Base-by-base conservation (phyloP, 1,140 invertebrate genomes). In the Drosophila nigromelanica region DNA sequence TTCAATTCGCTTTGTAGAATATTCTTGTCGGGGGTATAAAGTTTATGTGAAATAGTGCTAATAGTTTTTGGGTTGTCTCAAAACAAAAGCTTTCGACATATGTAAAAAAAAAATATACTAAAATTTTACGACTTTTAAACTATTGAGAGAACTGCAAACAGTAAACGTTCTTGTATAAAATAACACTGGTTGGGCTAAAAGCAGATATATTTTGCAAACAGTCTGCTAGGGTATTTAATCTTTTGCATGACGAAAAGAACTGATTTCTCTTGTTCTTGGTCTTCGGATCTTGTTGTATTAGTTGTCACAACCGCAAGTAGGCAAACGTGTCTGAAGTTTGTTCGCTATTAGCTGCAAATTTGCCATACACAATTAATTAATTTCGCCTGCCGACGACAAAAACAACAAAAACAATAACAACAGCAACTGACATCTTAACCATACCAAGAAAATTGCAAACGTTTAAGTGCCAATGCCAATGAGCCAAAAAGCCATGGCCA, bases 351-450 rank as follows among this genome's bases (percentile, higher is more conserved):
- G 82, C 83, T 86, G 83, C 83, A 82, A 86, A 87, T 86, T 86
- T 78, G 63, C 82, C 75, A 78, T 82, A 89, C 72, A 87, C 78
- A 85, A 86, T 86, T 86, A 86, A 87, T 86, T 82, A 87, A 82
- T 82, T 87, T 86, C 52, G 58, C 58, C 59, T 59, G 33, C 45
- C 55, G 35, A 47, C 30, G 83, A 59, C 61, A 60, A 43, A 14
- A 63, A 51, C 61, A 63, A 43, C 18, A 63, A 2, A 27, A 27
- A 24, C 67, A 67, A 10, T 4, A 59, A 14, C 52, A 52, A 8
- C 61, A 37, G 14, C 54, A 71, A 60, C 58, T 71, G 66, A 75
- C 72, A 70, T 58, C 66, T 74, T 51, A 77, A 70, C 60, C 75
- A 60, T 40, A 50, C 56, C 52, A 24, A 42, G 14, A 35, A 63